These are phyloP conservation scores for Enteromius fasciolatus DNA, from an alignment of 2,797 vertebrate species.

Conservation along the genomic window DNA sequence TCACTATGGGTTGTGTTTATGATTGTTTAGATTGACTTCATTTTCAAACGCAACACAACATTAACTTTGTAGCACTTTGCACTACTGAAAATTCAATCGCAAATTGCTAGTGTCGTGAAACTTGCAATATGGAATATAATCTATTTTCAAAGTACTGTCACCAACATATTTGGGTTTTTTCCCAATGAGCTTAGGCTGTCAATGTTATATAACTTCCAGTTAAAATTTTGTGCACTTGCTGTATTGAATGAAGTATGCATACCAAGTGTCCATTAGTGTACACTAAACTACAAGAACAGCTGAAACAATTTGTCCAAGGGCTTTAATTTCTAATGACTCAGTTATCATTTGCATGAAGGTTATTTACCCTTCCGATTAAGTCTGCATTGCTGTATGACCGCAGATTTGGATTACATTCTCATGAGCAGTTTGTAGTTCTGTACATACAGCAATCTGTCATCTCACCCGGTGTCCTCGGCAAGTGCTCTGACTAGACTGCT, in stretches of 20 bases:
- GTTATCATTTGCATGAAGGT: conserved; percentile 29
- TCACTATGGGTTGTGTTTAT: not conserved
- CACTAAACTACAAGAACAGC: conserved; percentile 1
- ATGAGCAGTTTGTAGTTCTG: conserved; percentile 30
- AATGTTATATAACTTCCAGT: not conserved
- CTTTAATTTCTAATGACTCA: conserved; percentile 27
- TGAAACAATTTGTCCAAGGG: conserved; percentile 12
- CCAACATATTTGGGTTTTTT: not conserved
- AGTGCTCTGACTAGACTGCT: conserved; percentile 35
- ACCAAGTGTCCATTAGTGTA: not conserved
- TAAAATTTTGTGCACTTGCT: not conserved
- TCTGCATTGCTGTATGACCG: conserved; percentile 40
- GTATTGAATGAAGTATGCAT: not conserved
- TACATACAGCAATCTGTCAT: conserved; percentile 54
- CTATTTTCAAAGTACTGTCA: not conserved
- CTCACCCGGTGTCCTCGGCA: conserved; percentile 46
- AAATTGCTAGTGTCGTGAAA: not conserved
- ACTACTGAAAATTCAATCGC: not conserved
- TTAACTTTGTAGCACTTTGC: not conserved
- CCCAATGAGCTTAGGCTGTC: no score
- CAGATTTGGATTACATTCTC: conserved; percentile 43
- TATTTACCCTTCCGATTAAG: conserved; percentile 33
- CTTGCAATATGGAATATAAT: not conserved
- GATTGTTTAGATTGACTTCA: not conserved
- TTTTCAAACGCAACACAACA: not conserved